Evolutionary conservation across 2,113 vertebrate genomes (phyloP).

Genomic region (Athene noctua): DNA sequence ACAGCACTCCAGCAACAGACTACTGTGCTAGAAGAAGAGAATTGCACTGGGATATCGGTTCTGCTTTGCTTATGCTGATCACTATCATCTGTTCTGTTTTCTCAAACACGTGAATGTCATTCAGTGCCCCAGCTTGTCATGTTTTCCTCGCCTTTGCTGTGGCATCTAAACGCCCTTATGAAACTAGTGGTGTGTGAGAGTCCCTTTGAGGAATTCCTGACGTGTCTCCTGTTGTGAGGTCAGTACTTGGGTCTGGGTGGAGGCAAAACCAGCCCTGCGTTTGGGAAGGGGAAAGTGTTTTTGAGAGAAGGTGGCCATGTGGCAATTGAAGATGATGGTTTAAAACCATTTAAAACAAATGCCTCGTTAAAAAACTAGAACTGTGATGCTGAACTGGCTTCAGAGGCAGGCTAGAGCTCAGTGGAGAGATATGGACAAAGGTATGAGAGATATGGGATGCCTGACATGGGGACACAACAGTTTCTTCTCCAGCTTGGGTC

Average conservation of each 20-base stretch:
- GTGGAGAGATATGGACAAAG: not conserved
- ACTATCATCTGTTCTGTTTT: not conserved
- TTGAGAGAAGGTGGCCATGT: not conserved
- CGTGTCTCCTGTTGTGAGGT: not conserved
- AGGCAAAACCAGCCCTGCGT: not conserved
- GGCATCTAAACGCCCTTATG: not conserved
- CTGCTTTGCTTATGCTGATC: not conserved
- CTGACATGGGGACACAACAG: rapidly evolving
- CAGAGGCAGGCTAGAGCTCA: not conserved
- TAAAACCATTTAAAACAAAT: not conserved
- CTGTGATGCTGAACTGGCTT: not conserved
- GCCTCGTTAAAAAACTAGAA: not conserved
- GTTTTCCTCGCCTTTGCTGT: not conserved
- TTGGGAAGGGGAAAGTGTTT: not conserved
- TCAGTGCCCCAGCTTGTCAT: not conserved
- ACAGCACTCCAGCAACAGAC: not conserved
- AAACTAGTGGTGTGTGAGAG: not conserved
- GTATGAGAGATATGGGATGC: not conserved
- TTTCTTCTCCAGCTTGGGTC: not conserved
- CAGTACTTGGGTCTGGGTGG: not conserved
- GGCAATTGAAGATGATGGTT: not conserved
- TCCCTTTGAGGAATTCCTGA: not conserved
- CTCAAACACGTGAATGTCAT: rapidly evolving
- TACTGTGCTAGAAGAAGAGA: not conserved
- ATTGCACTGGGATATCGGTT: not conserved